Evolutionary conservation across 2,797 vertebrate species (phyloP).

Genomic region (Leuciscus waleckii): DNA sequence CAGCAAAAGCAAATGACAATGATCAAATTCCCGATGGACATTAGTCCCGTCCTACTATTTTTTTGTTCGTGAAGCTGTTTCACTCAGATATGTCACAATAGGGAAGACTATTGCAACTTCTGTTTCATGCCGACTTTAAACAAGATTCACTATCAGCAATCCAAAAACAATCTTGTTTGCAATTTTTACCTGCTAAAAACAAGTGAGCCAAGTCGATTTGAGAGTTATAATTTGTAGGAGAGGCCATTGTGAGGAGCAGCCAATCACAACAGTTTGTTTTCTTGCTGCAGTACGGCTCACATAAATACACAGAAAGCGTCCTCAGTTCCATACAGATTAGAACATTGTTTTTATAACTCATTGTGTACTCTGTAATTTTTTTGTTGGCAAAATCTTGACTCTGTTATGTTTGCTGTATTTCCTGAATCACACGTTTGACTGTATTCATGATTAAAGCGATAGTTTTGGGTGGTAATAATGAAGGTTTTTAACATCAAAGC

Average conservation of each 20-base stretch:
- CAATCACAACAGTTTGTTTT: not conserved
- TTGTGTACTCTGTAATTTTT: not conserved
- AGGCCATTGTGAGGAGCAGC: not conserved
- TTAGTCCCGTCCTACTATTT: not conserved
- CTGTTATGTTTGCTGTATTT: not conserved
- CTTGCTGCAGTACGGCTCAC: not conserved
- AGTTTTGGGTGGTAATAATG: not conserved
- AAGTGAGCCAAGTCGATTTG: not conserved
- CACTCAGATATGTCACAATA: not conserved
- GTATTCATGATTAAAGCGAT: not conserved
- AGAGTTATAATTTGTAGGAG: not conserved
- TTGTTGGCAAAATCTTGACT: not conserved
- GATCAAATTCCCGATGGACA: not conserved
- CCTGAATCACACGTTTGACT: not conserved
- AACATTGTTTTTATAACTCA: not conserved
- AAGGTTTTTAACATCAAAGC: constrained; percentile 35
- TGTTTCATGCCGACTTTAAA: not conserved
- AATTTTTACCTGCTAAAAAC: not conserved
- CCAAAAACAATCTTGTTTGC: not conserved
- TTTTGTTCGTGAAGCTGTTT: not conserved
- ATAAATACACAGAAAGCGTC: not conserved
- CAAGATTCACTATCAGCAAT: not conserved
- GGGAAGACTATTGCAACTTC: not conserved
- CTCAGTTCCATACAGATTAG: not conserved
- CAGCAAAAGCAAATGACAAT: not conserved